phyloP scores from a whole-genome alignment of 2,888 invertebrate species.

The Slavum lentiscoides region DNA sequence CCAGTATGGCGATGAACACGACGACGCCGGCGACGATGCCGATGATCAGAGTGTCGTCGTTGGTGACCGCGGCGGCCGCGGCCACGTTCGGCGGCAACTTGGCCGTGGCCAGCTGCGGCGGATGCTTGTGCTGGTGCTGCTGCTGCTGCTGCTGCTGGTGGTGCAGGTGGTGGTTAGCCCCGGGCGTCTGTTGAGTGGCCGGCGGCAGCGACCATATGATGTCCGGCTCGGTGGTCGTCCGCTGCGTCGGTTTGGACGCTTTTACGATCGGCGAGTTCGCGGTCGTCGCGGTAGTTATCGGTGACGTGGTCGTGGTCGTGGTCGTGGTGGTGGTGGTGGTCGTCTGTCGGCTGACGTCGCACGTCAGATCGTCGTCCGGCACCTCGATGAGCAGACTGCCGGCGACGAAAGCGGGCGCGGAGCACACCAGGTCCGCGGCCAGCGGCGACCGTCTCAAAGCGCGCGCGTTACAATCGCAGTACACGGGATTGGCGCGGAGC shows the following conservation, averaged over 20 bases:
- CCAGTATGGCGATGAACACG: conserved; percentile 84
- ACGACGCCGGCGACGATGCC: conserved; percentile 93
- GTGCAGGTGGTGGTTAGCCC: background rate
- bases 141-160: conserved; percentile 28
- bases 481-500: conserved; percentile 76
- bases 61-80: conserved; percentile 69
- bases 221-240: conserved; percentile 74
- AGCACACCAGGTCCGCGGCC: conserved; percentile 64
- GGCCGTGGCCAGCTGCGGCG: conserved; percentile 60
- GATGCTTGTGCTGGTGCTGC: conserved; percentile 36
- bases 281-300: conserved; percentile 55
- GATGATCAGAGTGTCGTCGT: conserved; percentile 90
- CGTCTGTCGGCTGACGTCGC: conserved; percentile 67
- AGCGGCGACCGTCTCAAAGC: conserved; percentile 70
- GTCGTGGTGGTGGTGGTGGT: conserved; percentile 63
- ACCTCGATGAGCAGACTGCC: conserved; percentile 74
- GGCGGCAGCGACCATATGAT: conserved; percentile 89
- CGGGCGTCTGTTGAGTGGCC: conserved; percentile 59
- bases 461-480: conserved; percentile 82
- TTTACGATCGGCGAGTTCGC: conserved; percentile 57
- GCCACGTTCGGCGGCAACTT: conserved; percentile 61
- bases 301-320: conserved; percentile 57
- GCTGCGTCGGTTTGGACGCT: conserved; percentile 64
- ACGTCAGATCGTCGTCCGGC: conserved; percentile 79
- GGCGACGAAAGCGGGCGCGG: conserved; percentile 71